Percentiles rank a stretch among this genome's conserved stretches.
Conservation (phyloP, 2,888 invertebrate species). For the Megaustenia siamemsis region DNA sequence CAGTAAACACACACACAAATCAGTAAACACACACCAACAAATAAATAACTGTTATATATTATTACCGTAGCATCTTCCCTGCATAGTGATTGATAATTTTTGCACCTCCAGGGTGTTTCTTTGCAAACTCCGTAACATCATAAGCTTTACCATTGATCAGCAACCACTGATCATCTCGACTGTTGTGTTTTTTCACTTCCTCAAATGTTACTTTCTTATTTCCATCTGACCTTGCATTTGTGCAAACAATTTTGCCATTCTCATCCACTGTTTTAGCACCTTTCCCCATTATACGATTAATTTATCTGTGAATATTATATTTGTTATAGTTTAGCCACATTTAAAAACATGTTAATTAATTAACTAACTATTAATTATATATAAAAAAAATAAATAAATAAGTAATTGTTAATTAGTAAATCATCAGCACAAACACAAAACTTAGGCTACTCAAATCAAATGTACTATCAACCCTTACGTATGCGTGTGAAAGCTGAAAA, state of each 20-base stretch:
- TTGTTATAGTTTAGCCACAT: too few relatives aligned
- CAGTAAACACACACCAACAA: too few relatives aligned
- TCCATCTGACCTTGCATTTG: not conserved
- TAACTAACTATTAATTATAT: too few relatives aligned
- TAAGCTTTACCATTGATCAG: conserved; percentile 72
- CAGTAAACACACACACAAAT: not conserved
- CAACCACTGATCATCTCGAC: conserved; percentile 71
- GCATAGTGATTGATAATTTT: conserved; percentile 74
- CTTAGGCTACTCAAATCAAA: too few relatives aligned
- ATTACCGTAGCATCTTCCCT: conserved; percentile 77
- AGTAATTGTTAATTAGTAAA: too few relatives aligned
- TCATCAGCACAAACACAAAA: too few relatives aligned
- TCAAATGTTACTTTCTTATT: conserved; percentile 61
- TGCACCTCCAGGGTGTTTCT: conserved; percentile 75
- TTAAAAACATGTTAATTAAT: too few relatives aligned
- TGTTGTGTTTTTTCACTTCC: conserved; percentile 69
- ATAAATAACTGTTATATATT: too few relatives aligned
- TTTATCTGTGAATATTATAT: too few relatives aligned
- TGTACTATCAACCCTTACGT: too few relatives aligned
- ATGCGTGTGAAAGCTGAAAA: too few relatives aligned
- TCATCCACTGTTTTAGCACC: conserved; percentile 19
- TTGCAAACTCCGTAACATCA: conserved; percentile 70
- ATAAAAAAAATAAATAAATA: too few relatives aligned
- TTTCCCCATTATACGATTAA: conserved; percentile 14
- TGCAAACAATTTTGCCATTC: not conserved